Evolutionary conservation across 2,888 invertebrate genomes (phyloP).

Genomic region (Lochmaea capreae): DNA sequence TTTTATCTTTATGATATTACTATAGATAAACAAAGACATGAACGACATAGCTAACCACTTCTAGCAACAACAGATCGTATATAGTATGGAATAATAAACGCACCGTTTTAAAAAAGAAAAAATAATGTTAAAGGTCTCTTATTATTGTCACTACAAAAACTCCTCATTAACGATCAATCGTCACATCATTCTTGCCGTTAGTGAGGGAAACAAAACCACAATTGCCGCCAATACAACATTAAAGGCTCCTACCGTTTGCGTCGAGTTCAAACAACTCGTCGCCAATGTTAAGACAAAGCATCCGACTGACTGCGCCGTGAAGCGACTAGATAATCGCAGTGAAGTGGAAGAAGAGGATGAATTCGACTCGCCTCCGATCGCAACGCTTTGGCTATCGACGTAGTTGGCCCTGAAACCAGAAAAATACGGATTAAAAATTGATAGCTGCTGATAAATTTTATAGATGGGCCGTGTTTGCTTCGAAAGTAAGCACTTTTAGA

Average conservation of each 20-base stretch:
- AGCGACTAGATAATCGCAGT: not conserved
- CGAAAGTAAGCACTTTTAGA: not conserved
- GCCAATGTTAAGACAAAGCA: slow-evolving; percentile 20
- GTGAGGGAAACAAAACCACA: slow-evolving; percentile 43
- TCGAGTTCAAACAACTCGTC: not conserved
- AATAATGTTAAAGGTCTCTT: slow-evolving; percentile 20
- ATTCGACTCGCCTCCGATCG: slow-evolving; percentile 52
- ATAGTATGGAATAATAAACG: slow-evolving; percentile 1
- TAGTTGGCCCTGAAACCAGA: slow-evolving; percentile 41
- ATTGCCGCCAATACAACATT: slow-evolving; percentile 38
- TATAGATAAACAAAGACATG: too few species aligned
- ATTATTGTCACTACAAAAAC: slow-evolving; percentile 62
- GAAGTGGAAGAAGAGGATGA: slow-evolving; percentile 39
- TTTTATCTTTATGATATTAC: too few species aligned
- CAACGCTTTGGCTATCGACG: slow-evolving; percentile 56
- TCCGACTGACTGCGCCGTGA: slow-evolving; percentile 26
- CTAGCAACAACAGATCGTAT: not conserved
- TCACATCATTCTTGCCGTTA: slow-evolving; percentile 52
- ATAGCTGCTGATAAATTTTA: slow-evolving; percentile 16
- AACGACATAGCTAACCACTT: slow-evolving; percentile 14
- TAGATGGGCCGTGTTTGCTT: slow-evolving; percentile 12
- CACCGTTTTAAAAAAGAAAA: slow-evolving; percentile 28
- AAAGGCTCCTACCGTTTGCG: slow-evolving; percentile 28
- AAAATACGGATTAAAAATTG: slow-evolving; percentile 20
- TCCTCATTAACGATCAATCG: slow-evolving; percentile 49